Base-by-base conservation (phyloP, 1,140 invertebrate genomes). In the Vanessa atalanta region DNA sequence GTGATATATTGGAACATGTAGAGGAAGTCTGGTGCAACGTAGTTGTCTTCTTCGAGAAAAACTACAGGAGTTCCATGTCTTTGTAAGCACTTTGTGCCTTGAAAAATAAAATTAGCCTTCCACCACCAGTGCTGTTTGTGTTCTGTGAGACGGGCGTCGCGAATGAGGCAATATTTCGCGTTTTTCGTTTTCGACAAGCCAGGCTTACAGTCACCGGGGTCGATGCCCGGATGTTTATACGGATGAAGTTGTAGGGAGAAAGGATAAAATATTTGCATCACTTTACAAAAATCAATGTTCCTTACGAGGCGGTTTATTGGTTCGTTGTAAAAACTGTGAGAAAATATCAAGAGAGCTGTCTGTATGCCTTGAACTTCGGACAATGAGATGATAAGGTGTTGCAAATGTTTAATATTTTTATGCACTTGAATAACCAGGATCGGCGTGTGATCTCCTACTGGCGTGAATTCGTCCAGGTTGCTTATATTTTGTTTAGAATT, bases 121-220 rank as follows among this genome's bases (percentile, higher is more conserved):
- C 98, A 99, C 96, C 98, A 99, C 98, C 98, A 99, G 85, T 99
- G 98, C 88, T 99, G 98, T 91, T 99, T 99, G 0, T 98, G 98
- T 93, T 99, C 98, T 0, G 97, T 98, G 82, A 98, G 97, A 83
- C 96, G 97, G 0, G 98, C 97, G 88, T 99, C 98, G 68, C 98
- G 93, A 86, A 98, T 98, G 87, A 99, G 97, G 0, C 98, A 98
- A 93, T 98, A 98, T 91, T 96, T 60, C 5, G 47, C 8, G 43
- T 26, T 97, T 79, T 47, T 60, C 11, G 20, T 26, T 31, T 95
- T 95, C 47, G 97, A 96, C 15, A n/a, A 7, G 88, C 98, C 96
- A 75, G 97, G 91, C 0, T 97, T 96, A 93, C 98, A 99, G 90
- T 99, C 98, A 76, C 96, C 96, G 2, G 97, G 96, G 88, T 97